A percentile compares a stretch with the other conserved stretches of the same genome.
phyloP scores from a whole-genome alignment of 2,797 vertebrate species.

The Sebastes vulpes region DNA sequence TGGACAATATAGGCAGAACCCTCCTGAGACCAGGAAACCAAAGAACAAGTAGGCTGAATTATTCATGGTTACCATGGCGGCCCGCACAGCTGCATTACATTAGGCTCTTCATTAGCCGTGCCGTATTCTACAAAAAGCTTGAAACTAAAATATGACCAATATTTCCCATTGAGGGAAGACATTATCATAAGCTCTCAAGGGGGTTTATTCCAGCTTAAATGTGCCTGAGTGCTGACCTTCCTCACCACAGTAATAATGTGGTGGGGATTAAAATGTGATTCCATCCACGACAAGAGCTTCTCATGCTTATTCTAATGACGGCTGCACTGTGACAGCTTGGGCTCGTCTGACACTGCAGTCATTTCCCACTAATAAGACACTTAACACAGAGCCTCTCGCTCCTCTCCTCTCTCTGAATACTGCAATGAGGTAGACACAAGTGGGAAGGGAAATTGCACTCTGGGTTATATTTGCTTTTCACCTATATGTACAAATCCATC shows the following conservation, averaged over 20 bases:
- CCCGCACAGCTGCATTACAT: conserved; percentile 92
- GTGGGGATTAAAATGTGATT: conserved; percentile 84
- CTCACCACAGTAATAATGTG: conserved; percentile 82
- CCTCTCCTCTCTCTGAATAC: conserved; percentile 68
- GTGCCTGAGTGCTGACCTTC: conserved; percentile 87
- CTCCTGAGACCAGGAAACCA: conserved; percentile 90
- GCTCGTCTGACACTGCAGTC: conserved; percentile 74
- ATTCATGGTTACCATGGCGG: conserved; percentile 92
- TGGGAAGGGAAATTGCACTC: conserved; percentile 73
- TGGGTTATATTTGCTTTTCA: conserved; percentile 72
- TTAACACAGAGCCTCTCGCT: conserved; percentile 81
- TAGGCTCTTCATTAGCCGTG: conserved; percentile 92
- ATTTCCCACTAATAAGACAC: conserved; percentile 87
- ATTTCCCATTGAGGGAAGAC: conserved; percentile 87
- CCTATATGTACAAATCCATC: conserved; percentile 59
- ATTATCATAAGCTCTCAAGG: conserved; percentile 87
- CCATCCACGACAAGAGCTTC: conserved; percentile 82
- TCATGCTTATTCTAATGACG: conserved; percentile 84
- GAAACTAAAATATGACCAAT: conserved; percentile 88
- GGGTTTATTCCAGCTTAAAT: conserved; percentile 86
- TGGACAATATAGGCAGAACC: conserved; percentile 94
- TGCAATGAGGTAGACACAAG: conserved; percentile 70
- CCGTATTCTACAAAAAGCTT: conserved; percentile 87
- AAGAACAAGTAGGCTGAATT: conserved; percentile 94
- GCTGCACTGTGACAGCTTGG: conserved; percentile 78